A percentile compares a stretch with the other conserved stretches of the same genome.
phyloP scores from a whole-genome alignment of 1,140 invertebrate genomes.

The Leptinotarsa undecemlineata region DNA sequence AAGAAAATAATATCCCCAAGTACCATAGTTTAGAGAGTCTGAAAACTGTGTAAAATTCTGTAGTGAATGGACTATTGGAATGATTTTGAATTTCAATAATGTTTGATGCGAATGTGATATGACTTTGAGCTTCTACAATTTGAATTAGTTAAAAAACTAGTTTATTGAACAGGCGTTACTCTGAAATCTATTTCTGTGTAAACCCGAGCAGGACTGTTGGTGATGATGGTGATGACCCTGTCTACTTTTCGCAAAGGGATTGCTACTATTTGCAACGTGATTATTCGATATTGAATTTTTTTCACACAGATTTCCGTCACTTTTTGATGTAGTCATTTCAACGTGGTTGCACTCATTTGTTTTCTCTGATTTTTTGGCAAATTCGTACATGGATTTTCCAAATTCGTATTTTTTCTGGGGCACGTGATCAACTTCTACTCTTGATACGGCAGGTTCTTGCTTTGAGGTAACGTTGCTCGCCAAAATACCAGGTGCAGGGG shows the following conservation, averaged over 20 bases:
- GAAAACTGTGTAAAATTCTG: too few relatives aligned
- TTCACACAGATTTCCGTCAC: conserved; percentile 44
- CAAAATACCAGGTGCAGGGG: conserved; percentile 23
- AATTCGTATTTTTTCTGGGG: conserved; percentile 39
- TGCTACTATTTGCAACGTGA: conserved; percentile 44
- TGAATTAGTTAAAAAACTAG: conserved; percentile 31
- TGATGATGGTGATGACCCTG: conserved; percentile 37
- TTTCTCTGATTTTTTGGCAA: conserved; percentile 41
- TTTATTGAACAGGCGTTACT: conserved; percentile 50
- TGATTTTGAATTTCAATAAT: too few relatives aligned
- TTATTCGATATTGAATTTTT: conserved; percentile 23
- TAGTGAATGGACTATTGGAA: too few relatives aligned
- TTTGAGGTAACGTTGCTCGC: conserved; percentile 22
- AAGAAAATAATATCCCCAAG: too few relatives aligned
- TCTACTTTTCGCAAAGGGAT: conserved; percentile 38
- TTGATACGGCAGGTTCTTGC: conserved; percentile 8
- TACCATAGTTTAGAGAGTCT: too few relatives aligned
- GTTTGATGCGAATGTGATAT: not conserved
- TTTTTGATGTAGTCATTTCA: conserved; percentile 43
- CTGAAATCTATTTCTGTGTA: conserved; percentile 45
- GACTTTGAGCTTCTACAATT: not conserved
- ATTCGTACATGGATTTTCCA: conserved; percentile 45
- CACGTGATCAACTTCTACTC: not conserved
- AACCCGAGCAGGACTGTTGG: conserved; percentile 48
- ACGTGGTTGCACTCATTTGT: not conserved